Evolutionary conservation across 2,113 vertebrate species (phyloP).

Genomic region (Anseranas semipalmata): DNA sequence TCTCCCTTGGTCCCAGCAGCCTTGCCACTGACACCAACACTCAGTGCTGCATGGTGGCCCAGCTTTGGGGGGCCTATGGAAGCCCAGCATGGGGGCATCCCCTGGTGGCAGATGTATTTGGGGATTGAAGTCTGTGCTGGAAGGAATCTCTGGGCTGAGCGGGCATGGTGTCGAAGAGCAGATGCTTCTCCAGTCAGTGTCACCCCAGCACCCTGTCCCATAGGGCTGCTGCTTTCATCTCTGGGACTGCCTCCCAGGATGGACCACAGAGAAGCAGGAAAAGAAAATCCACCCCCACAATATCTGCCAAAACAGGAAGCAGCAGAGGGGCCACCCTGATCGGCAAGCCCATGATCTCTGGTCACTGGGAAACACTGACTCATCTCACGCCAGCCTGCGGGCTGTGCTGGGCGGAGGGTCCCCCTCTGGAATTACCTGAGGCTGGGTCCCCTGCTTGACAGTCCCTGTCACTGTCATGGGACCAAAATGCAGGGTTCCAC

Average conservation of each 20-base stretch:
- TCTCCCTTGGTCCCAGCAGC: background rate
- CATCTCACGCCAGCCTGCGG: background rate
- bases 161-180: background rate
- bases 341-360: background rate
- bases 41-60: background rate
- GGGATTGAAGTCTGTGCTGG: background rate
- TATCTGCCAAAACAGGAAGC: slow-evolving; percentile 6
- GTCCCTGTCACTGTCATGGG: accelerated
- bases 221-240: background rate
- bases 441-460: background rate
- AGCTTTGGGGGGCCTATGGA: background rate
- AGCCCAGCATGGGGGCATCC: background rate
- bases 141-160: background rate
- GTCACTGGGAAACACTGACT: background rate
- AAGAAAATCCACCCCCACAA: background rate
- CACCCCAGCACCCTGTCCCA: background rate
- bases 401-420: background rate
- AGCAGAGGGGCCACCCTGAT: background rate
- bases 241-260: background rate
- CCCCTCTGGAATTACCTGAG: background rate
- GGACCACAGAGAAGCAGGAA: background rate
- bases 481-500: background rate
- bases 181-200: background rate
- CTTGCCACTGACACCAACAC: background rate
- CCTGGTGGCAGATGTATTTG: background rate